Evolutionary conservation across 2,888 invertebrate species (phyloP).

Genomic region (Ypsolopha sequella): DNA sequence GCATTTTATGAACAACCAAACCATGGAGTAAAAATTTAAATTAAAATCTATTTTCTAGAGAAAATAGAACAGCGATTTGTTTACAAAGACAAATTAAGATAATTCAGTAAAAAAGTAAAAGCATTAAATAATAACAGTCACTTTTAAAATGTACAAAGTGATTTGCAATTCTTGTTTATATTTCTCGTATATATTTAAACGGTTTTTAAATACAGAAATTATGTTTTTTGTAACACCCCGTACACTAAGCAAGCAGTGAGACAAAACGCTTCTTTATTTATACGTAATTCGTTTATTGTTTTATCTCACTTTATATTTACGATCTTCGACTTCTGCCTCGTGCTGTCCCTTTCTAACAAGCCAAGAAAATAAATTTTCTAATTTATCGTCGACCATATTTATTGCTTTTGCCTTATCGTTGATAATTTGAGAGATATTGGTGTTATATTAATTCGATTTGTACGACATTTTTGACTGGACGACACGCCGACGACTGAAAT

Average conservation of each 20-base stretch:
- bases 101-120: too few relatives aligned
- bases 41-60: too few relatives aligned
- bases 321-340: constrained; percentile 34
- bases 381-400: constrained; percentile 58
- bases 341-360: constrained; percentile 30
- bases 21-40: not conserved
- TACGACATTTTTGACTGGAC: constrained; percentile 28
- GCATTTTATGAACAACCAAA: not conserved
- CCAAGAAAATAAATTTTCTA: constrained; percentile 47
- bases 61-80: too few relatives aligned
- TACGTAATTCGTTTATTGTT: constrained; percentile 69
- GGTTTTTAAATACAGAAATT: not conserved
- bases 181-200: too few relatives aligned
- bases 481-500: constrained; percentile 47
- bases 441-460: constrained; percentile 50
- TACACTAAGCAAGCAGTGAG: constrained; percentile 45
- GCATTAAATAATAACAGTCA: too few relatives aligned
- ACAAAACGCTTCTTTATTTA: constrained; percentile 67
- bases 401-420: constrained; percentile 36
- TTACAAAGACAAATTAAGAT: too few relatives aligned
- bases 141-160: too few relatives aligned
- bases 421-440: constrained; percentile 54
- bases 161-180: too few relatives aligned
- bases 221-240: constrained; percentile 25
- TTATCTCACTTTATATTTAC: constrained; percentile 65